These are phyloP conservation scores for Drosophila oshimai DNA, from an alignment of 1,140 invertebrate genomes.

Conservation along the genomic window DNA sequence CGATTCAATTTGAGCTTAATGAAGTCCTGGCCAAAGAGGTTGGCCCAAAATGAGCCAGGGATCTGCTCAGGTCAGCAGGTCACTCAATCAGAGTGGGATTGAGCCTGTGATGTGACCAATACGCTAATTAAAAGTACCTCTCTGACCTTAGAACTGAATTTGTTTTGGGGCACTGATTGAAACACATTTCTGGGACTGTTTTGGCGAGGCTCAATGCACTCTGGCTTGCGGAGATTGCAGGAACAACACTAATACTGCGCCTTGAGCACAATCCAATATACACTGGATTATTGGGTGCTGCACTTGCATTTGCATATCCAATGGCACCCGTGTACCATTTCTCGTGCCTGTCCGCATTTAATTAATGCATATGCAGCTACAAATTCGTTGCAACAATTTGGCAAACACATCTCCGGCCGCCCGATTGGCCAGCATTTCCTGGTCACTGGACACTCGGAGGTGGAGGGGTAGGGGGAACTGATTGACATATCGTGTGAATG, in stretches of 20 bases:
- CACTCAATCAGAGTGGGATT: no score
- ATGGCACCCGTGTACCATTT: slow-evolving; percentile 15
- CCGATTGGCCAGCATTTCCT: not conserved
- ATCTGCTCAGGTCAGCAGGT: not conserved
- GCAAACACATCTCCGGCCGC: not conserved
- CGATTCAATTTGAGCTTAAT: slow-evolving; percentile 75
- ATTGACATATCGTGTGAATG: slow-evolving; percentile 44
- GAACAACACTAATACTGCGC: slow-evolving; percentile 10
- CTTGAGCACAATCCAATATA: slow-evolving; percentile 21
- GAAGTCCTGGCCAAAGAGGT: slow-evolving; percentile 25
- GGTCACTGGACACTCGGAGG: not conserved
- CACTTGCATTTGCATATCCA: slow-evolving; percentile 14
- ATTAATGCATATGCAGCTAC: slow-evolving; percentile 29
- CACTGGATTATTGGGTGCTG: not conserved
- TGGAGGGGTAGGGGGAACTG: not conserved
- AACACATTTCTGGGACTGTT: no score
- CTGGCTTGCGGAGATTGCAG: not conserved
- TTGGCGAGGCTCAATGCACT: no score
- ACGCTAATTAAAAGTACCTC: no score
- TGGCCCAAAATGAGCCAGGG: no score
- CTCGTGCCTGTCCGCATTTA: slow-evolving; percentile 13
- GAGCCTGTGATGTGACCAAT: no score
- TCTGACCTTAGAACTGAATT: no score
- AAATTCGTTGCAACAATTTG: slow-evolving; percentile 37
- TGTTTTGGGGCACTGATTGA: no score